Evolutionary conservation across 1,140 invertebrate genomes (phyloP).

Genomic region (Drosophila athabasca): DNA sequence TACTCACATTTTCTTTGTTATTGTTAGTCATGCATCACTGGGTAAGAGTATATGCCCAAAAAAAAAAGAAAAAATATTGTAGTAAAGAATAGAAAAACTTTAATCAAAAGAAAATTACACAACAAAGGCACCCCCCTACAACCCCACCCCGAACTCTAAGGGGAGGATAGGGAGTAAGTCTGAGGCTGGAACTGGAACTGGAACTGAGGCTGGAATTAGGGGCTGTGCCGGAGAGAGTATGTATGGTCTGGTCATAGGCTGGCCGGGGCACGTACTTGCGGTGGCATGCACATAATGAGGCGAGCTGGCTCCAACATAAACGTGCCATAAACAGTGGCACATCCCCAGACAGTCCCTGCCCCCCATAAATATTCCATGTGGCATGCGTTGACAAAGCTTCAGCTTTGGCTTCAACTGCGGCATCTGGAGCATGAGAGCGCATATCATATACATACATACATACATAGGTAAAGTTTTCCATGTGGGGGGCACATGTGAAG

Average conservation of each 20-base stretch:
- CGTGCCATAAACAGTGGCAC: slow-evolving; percentile 56
- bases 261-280: slow-evolving; percentile 41
- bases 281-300: slow-evolving; percentile 42
- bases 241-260: slow-evolving; percentile 42
- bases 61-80: slow-evolving; percentile 3
- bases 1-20: not conserved
- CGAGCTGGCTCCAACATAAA: slow-evolving; percentile 48
- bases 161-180: slow-evolving; percentile 1
- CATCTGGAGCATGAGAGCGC: slow-evolving; percentile 67
- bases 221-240: slow-evolving; percentile 14
- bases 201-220: slow-evolving; percentile 19
- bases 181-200: slow-evolving; percentile 27
- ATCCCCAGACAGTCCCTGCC: not conserved
- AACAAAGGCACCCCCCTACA: slow-evolving; percentile 37
- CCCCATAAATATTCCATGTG: slow-evolving; percentile 50
- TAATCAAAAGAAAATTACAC: slow-evolving; percentile 73
- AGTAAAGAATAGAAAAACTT: slow-evolving; percentile 26
- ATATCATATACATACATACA: slow-evolving; percentile 70
- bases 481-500: not conserved
- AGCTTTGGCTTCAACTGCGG: slow-evolving; percentile 21
- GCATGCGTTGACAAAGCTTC: slow-evolving; percentile 70
- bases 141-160: not conserved
- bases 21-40: not conserved
- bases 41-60: slow-evolving; percentile 17
- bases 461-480: slow-evolving; percentile 40